phyloP scores from a whole-genome alignment of 64 coral and sea anemone genomes.

The Anthopleura sola region DNA sequence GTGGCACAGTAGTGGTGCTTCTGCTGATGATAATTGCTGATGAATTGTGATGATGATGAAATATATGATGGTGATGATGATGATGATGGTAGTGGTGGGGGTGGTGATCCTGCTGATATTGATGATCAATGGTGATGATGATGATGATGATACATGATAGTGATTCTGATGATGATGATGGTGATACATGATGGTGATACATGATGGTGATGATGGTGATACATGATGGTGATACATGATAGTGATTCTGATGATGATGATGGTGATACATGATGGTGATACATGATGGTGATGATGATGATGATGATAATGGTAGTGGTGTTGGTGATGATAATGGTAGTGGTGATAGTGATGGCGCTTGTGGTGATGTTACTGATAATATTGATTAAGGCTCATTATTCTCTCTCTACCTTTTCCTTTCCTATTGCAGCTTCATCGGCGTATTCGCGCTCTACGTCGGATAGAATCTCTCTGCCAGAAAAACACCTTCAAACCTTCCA shows the following conservation, averaged over 20 bases:
- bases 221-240: too few relatives aligned
- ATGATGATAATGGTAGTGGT: neutral
- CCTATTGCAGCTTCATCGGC: slow-evolving; percentile 79
- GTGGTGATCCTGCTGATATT: too few relatives aligned
- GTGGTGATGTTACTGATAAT: neutral
- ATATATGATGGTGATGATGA: neutral
- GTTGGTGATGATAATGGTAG: neutral
- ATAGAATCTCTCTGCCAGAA: slow-evolving; percentile 64
- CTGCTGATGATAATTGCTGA: too few relatives aligned
- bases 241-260: neutral
- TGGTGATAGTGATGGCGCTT: neutral
- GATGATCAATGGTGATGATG: neutral
- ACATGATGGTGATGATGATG: neutral
- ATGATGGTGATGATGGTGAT: too few relatives aligned
- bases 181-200: neutral
- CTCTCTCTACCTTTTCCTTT: neutral
- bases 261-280: neutral
- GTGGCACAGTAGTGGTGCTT: too few relatives aligned
- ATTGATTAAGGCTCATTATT: neutral
- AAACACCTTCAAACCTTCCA: slow-evolving; percentile 44
- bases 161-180: too few relatives aligned
- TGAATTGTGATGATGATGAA: neutral
- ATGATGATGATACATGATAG: neutral
- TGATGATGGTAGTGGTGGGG: neutral
- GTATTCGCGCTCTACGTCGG: slow-evolving; percentile 72